phyloP scores from a whole-genome alignment of 53 echinoderm and acorn worm genomes.

The Antedon mediterranea region DNA sequence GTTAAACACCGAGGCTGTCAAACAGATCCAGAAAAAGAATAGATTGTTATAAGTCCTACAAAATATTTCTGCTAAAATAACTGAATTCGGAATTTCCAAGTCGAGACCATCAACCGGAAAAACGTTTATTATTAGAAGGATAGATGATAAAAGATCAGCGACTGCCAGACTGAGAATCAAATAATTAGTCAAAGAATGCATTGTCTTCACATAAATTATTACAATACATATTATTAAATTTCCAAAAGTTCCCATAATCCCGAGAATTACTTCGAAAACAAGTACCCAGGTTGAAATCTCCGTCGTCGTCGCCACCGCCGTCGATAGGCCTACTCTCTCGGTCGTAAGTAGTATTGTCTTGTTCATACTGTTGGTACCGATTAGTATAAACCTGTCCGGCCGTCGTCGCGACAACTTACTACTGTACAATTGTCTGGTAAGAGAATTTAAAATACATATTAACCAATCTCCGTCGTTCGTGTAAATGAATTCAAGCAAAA shows the following conservation, averaged over 20 bases:
- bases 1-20: slow-evolving; percentile 90
- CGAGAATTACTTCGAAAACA: slow-evolving; percentile 54
- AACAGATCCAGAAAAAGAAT: slow-evolving; percentile 76
- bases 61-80: slow-evolving; percentile 57
- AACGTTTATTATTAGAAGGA: slow-evolving; percentile 64
- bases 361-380: too few species aligned
- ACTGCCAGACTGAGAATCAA: slow-evolving; percentile 78
- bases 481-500: too few species aligned
- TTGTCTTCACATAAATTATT: slow-evolving; percentile 65
- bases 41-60: slow-evolving; percentile 63
- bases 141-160: slow-evolving; percentile 65
- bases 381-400: too few species aligned
- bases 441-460: too few species aligned
- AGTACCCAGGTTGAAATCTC: too few species aligned
- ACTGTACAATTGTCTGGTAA: too few species aligned
- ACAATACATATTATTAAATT: slow-evolving; percentile 72
- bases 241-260: slow-evolving; percentile 70
- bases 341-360: too few species aligned
- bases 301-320: too few species aligned
- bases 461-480: too few species aligned
- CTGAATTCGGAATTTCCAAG: slow-evolving; percentile 20
- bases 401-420: too few species aligned
- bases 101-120: slow-evolving; percentile 46
- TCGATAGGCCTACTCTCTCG: too few species aligned
- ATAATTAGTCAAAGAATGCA: slow-evolving; percentile 90